phyloP scores from a whole-genome alignment of 2,888 invertebrate genomes.

The Sturmia bella region DNA sequence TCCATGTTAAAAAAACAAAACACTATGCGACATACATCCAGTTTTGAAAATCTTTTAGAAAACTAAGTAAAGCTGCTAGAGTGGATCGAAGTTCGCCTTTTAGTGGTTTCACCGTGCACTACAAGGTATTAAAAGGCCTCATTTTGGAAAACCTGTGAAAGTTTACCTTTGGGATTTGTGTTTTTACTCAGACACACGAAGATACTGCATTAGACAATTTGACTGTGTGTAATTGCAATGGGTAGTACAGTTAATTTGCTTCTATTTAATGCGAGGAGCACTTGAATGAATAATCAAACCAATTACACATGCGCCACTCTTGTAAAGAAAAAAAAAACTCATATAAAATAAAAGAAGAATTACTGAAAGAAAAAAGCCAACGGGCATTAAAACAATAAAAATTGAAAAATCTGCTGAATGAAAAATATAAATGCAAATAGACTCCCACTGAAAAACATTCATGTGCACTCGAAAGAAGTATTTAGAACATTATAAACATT shows the following conservation, averaged over 20 bases:
- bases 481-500: conserved; percentile 61
- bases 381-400: conserved; percentile 43
- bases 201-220: conserved; percentile 64
- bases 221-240: conserved; percentile 67
- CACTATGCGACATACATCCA: too few relatives aligned
- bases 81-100: too few relatives aligned
- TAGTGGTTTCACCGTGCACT: too few relatives aligned
- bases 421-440: conserved; percentile 47
- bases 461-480: conserved; percentile 40
- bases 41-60: too few relatives aligned
- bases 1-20: too few relatives aligned
- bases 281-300: conserved; percentile 68
- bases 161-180: too few relatives aligned
- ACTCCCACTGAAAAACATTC: conserved; percentile 45
- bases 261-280: conserved; percentile 68
- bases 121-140: too few relatives aligned
- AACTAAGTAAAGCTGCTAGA: too few relatives aligned
- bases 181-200: neutral
- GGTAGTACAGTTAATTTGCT: conserved; percentile 68
- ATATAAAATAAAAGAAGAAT: conserved; percentile 12
- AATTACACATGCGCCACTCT: conserved; percentile 68
- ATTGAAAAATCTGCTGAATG: conserved; percentile 25
- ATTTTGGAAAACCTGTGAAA: too few relatives aligned
- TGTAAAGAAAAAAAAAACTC: neutral
- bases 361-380: conserved; percentile 18